These are phyloP conservation scores for Pheosia gnoma DNA, from an alignment of 2,888 invertebrate species.

Conservation along the genomic window DNA sequence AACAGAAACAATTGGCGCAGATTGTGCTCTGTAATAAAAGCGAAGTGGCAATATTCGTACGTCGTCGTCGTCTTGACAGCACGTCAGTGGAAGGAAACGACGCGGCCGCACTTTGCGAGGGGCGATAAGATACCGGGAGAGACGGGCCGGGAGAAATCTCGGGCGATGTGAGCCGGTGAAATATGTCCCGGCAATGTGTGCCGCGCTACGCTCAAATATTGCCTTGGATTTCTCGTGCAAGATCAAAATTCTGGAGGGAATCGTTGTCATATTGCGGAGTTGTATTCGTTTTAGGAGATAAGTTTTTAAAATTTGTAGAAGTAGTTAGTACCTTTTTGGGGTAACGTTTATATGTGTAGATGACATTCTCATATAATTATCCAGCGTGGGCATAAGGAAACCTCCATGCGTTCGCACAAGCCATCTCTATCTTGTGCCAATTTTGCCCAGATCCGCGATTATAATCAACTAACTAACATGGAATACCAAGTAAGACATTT, in stretches of 20 bases:
- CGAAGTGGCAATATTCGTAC: slow-evolving; percentile 37
- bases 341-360: not conserved
- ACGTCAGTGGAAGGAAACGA: slow-evolving; percentile 28
- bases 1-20: slow-evolving; percentile 20
- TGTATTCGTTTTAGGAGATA: slow-evolving; percentile 5
- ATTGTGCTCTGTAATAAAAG: slow-evolving; percentile 27
- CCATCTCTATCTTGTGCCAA: no score
- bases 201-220: slow-evolving; percentile 40
- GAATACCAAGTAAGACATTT: no score
- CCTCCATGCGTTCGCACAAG: no score
- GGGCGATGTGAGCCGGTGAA: slow-evolving; percentile 38
- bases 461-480: no score
- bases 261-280: slow-evolving; percentile 32
- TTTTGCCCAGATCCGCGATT: no score
- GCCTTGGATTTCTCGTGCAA: slow-evolving; percentile 29
- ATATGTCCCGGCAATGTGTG: slow-evolving; percentile 43
- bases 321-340: not conserved
- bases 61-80: slow-evolving; percentile 23
- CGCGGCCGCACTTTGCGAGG: slow-evolving; percentile 16
- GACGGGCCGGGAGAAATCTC: slow-evolving; percentile 38
- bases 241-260: slow-evolving; percentile 28
- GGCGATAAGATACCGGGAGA: slow-evolving; percentile 34
- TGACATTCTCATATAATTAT: no score
- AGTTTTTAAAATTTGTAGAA: not conserved
- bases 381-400: no score